Evolutionary conservation across 2,113 vertebrate species (phyloP).

Genomic region (Apaloderma vittatum): DNA sequence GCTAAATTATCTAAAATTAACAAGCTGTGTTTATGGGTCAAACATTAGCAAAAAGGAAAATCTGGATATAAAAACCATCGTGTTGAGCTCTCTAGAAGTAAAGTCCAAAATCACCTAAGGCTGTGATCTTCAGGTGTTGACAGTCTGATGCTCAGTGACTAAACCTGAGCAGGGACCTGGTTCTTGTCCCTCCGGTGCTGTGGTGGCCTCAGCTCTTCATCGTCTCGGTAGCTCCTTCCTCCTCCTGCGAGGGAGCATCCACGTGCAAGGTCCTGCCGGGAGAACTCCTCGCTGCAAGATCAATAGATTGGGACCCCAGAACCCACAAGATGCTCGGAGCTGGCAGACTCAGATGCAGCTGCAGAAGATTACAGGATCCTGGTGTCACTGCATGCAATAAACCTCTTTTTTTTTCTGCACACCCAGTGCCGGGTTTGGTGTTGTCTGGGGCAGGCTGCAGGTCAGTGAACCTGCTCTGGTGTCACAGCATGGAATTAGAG

Average conservation of each 20-base stretch:
- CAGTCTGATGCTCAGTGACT: neutral
- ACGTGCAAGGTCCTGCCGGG: neutral
- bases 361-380: neutral
- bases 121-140: rapidly evolving
- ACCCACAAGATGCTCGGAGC: neutral
- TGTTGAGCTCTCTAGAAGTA: neutral
- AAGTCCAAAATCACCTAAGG: neutral
- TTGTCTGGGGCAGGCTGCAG: rapidly evolving
- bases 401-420: neutral
- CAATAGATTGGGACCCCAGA: neutral
- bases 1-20: neutral
- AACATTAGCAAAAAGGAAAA: neutral
- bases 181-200: rapidly evolving
- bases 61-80: neutral
- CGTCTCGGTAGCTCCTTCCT: neutral
- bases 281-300: rapidly evolving
- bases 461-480: rapidly evolving
- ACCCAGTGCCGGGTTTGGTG: neutral
- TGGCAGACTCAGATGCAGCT: neutral
- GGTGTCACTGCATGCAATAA: neutral
- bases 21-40: neutral
- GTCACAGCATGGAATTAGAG: rapidly evolving
- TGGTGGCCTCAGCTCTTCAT: no score
- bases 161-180: rapidly evolving
- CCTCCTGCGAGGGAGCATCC: neutral